A percentile compares a stretch with the other conserved stretches of the same genome.
phyloP scores from a whole-genome alignment of 2,113 vertebrate genomes.

The Aegithalos caudatus region DNA sequence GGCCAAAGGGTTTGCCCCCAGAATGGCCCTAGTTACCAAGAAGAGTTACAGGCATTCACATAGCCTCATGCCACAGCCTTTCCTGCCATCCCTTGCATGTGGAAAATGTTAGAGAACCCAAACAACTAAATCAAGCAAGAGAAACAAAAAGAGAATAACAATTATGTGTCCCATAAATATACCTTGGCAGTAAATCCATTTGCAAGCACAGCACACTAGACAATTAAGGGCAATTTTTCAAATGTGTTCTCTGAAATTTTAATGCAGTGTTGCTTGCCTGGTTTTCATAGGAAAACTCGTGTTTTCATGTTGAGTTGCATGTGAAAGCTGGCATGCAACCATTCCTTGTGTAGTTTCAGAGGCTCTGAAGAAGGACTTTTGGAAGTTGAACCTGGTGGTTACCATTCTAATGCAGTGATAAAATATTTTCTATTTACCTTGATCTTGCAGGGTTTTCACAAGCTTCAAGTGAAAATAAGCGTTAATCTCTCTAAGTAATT shows the following conservation, averaged over 20 bases:
- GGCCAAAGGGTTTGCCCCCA: background rate
- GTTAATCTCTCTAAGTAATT: constrained; percentile 33
- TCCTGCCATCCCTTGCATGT: background rate
- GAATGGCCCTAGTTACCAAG: background rate
- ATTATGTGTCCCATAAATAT: constrained; percentile 2
- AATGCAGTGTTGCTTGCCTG: background rate
- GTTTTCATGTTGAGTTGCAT: background rate
- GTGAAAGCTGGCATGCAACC: background rate
- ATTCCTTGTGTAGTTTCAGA: background rate
- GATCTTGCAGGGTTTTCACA: constrained; percentile 17
- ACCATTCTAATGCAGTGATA: background rate
- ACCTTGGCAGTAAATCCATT: constrained; percentile 18
- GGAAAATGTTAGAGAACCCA: background rate
- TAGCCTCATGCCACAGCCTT: background rate
- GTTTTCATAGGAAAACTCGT: background rate
- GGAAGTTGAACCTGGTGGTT: background rate
- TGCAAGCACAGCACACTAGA: background rate
- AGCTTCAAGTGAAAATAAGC: constrained; percentile 44
- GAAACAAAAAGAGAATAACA: constrained; percentile 22
- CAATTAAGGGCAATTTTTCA: constrained; percentile 16
- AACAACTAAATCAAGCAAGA: constrained; percentile 13
- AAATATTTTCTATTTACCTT: background rate
- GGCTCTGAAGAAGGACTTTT: background rate
- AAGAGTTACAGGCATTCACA: background rate
- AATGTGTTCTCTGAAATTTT: background rate